Evolutionary conservation across 2,113 vertebrate genomes (phyloP).

Genomic region (Equus przewalskii): DNA sequence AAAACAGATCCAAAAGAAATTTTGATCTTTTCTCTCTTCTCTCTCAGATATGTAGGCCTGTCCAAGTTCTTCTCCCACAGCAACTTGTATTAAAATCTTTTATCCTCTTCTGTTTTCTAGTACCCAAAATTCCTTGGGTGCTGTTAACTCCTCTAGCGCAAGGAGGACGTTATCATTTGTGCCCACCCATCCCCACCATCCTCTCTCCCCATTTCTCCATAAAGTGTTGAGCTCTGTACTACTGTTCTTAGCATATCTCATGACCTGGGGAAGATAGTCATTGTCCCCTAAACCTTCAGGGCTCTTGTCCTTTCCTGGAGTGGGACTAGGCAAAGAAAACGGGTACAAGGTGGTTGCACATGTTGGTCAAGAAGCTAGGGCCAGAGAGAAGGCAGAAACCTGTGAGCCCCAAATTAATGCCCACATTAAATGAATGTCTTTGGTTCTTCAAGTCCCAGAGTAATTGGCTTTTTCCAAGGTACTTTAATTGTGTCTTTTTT

Average conservation of each 20-base stretch:
- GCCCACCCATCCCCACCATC: neutral
- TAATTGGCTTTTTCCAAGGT: conserved; percentile 32
- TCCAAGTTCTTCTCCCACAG: neutral
- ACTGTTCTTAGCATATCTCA: neutral
- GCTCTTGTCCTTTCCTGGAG: neutral
- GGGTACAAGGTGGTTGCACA: neutral
- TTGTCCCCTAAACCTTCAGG: neutral
- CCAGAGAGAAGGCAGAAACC: neutral
- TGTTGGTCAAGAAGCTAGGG: neutral
- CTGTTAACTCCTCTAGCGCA: neutral
- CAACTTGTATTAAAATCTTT: neutral
- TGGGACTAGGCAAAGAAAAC: neutral
- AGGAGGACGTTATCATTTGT: neutral
- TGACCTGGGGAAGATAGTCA: neutral
- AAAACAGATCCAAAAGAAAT: neutral
- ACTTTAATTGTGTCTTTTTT: conserved; percentile 52
- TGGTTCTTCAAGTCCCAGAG: conserved; percentile 3
- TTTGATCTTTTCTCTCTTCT: neutral
- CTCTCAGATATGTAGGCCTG: neutral
- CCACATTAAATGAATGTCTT: conserved; percentile 17
- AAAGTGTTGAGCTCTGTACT: neutral
- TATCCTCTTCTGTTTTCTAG: neutral
- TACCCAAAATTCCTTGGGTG: neutral
- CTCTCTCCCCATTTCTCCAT: neutral
- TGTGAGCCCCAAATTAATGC: neutral